Evolutionary conservation across 2,113 vertebrate genomes (phyloP), one percentile per base, ranked within the genome.

Genomic region (Callopanchax toddi): DNA sequence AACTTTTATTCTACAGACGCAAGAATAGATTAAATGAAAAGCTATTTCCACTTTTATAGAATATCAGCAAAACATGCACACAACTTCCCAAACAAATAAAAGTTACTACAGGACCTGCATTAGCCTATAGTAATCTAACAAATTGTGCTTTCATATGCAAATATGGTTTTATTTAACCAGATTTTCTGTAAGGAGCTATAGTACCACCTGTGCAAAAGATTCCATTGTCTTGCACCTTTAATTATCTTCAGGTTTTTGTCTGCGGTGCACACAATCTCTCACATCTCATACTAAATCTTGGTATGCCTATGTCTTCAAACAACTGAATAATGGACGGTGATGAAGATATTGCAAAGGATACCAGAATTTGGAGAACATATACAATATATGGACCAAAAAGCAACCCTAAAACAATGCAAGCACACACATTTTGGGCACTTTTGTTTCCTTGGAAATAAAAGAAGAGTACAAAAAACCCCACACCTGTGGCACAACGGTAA

Each of bases 401-500:
- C 46, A 25, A 23, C 3, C 22, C 6, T 25, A 25, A 49, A 23
- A 15, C 46, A 50, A 50, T 50, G 23, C 15, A 50, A 50, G 48
- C 15, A 17, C 25, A 25, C 6, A 29, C 3, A 7, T 32, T 37
- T 53, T 36, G 18, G 20, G 7, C 21, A 25, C 22, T 23, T 65
- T 55, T 22, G 17, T 15, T 21, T 18, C 15, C 12, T 65, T 46
- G 34, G 29, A 2, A 32, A 60, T 17, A 65, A 42, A 63, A 32
- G 29, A 3, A 44, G 9, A 32, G 13, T n/a, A 45, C 11, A 34
- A 9, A 18, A 59, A 13, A 17, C n/a, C n/a, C n/a, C n/a, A 39
- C 58, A 54, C 18, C 36, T 25, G 61, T 67, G 61, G 46, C 22
- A 15, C 15, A 1, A 16, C 3, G 58, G 22, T 45, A 64, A 56